These are phyloP conservation scores for Dolichoris vasculosae DNA, from an alignment of 1,140 invertebrate species.

Conservation along the genomic window DNA sequence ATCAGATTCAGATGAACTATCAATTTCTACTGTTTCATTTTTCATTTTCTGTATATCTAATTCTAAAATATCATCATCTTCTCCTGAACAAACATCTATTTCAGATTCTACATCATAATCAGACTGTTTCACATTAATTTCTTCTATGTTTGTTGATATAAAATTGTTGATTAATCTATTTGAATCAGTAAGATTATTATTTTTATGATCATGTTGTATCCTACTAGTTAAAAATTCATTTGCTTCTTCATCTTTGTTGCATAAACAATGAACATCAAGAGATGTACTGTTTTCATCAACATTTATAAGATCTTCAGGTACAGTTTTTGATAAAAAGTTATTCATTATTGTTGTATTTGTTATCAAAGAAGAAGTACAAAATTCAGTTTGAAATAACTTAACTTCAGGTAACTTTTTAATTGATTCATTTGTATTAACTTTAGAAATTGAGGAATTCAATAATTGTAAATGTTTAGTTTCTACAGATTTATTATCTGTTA, in stretches of 20 bases:
- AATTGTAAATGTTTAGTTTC: conserved; percentile 12
- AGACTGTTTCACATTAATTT: conserved; percentile 48
- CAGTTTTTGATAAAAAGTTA: conserved; percentile 13
- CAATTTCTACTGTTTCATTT: conserved; percentile 55
- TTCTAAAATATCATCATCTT: conserved; percentile 64
- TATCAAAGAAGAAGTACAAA: not conserved
- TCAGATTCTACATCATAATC: conserved; percentile 63
- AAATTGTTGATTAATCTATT: conserved; percentile 48
- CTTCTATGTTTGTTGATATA: conserved; percentile 8
- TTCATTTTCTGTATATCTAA: conserved; percentile 55
- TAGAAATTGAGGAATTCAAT: not conserved
- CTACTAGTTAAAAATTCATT: conserved; percentile 40
- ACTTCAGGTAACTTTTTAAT: not conserved
- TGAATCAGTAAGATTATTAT: conserved; percentile 54
- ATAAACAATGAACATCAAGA: conserved; percentile 41
- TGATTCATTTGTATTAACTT: conserved; percentile 5
- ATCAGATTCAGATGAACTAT: conserved; percentile 61
- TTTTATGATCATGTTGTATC: conserved; percentile 56
- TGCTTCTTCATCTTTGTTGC: conserved; percentile 47
- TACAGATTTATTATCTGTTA: not conserved
- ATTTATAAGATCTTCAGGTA: conserved; percentile 56
- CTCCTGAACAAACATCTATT: conserved; percentile 63
- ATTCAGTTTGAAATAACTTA: conserved; percentile 15
- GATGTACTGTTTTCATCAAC: conserved; percentile 56
- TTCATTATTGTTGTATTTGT: not conserved